Evolutionary conservation across 1,140 invertebrate species (phyloP), one percentile per base, ranked within the genome.

Genomic region (Zaprionus lachaisei): DNA sequence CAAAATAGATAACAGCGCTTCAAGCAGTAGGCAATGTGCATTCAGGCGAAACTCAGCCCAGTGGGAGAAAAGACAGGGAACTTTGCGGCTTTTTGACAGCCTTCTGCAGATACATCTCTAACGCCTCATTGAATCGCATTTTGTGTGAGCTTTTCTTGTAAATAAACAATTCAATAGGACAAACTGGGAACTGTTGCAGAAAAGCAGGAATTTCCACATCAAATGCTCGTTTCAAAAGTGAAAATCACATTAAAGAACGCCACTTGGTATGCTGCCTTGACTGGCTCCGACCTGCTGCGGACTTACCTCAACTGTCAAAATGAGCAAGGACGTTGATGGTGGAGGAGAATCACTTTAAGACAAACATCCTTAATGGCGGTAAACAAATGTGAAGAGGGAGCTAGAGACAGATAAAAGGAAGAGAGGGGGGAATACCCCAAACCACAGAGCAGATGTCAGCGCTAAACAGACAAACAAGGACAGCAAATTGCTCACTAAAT

Each of bases 401-500:
- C 31, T 34, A 34, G 31, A 11, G 31, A 4, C 9, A 11, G 31
- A 34, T 34, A 9, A 9, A 4, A 5, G 20, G n/a, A 17, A 20
- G 12, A 12, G 47, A 1, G 20, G 47, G 47, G 47, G 4, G 15
- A 31, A 49, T 9, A 5, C 44, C 26, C 20, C 22, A 5, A 34
- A 12, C 34, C 20, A 20, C 28, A 41, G 34, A 44, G 15, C 31
- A 65, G 56, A 65, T 72, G 62, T 58, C 62, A 72, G 57, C 62
- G 62, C 51, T 56, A 56, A 71, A 56, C 28, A 22, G 38, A 57
- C 28, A 22, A 66, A 49, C 55, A 57, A 51, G 70, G 22, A 51
- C 62, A 72, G 31, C 63, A 73, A 67, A 73, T 73, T 67, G 71
- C 47, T 67, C 47, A 38, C 63, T 67, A 73, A 73, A 73, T 73